Evolutionary conservation across 2,113 vertebrate genomes (phyloP).

Genomic region (Urocynchramus pylzowi): DNA sequence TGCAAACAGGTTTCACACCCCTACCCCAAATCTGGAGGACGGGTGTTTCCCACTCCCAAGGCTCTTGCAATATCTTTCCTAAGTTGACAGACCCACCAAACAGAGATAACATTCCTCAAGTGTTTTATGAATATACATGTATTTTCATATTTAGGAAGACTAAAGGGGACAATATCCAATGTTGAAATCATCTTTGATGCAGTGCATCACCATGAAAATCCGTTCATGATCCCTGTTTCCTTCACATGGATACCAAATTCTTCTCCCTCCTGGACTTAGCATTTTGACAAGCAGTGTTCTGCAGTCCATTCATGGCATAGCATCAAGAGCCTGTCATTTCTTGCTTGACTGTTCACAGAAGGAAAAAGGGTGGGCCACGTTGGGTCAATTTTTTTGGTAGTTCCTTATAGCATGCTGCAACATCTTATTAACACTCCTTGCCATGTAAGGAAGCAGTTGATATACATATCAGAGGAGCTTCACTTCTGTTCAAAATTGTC

Average conservation of each 20-base stretch:
- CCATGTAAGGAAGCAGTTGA: background rate
- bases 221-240: background rate
- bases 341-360: background rate
- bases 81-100: background rate
- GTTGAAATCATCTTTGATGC: background rate
- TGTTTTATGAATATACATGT: background rate
- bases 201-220: background rate
- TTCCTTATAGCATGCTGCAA: background rate
- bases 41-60: background rate
- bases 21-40: background rate
- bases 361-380: background rate
- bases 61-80: background rate
- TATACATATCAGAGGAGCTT: background rate
- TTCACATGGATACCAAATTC: fast-evolving
- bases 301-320: background rate
- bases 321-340: fast-evolving
- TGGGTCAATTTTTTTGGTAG: background rate
- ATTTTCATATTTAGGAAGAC: background rate
- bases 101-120: background rate
- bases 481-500: background rate
- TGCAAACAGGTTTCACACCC: background rate
- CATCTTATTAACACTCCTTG: background rate
- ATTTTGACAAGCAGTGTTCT: background rate
- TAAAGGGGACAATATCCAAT: background rate
- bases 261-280: background rate